Percentiles rank a stretch among this genome's conserved stretches.
Conservation (phyloP, 2,888 invertebrate genomes). For the Eristalis tenax region DNA sequence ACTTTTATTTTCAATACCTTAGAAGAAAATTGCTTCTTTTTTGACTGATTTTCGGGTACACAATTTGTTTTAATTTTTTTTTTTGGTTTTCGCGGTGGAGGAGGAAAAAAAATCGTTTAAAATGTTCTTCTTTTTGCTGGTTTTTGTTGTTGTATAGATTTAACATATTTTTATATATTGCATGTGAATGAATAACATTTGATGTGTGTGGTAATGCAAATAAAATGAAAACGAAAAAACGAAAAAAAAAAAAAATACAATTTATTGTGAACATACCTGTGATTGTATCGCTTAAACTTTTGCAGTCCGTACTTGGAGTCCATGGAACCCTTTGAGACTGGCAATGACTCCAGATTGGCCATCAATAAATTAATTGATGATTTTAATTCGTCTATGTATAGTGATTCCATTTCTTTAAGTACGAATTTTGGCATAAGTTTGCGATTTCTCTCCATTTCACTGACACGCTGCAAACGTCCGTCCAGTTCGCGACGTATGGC, state of each 20-base stretch:
- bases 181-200: background rate
- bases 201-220: background rate
- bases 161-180: background rate
- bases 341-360: slow-evolving; percentile 99
- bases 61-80: background rate
- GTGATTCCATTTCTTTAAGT: slow-evolving; percentile 99
- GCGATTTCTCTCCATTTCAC: slow-evolving; percentile 98
- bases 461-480: slow-evolving; percentile 97
- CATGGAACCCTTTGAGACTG: slow-evolving; percentile 98
- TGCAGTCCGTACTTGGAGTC: slow-evolving; percentile 98
- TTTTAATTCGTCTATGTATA: slow-evolving; percentile 99
- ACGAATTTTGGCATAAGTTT: slow-evolving; percentile 99
- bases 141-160: too few species aligned
- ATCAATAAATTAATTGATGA: slow-evolving; percentile 98
- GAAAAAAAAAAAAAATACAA: background rate
- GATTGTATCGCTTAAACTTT: slow-evolving; percentile 98
- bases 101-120: background rate
- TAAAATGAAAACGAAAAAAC: background rate
- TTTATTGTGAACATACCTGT: slow-evolving; percentile 86
- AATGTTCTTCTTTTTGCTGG: too few species aligned
- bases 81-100: background rate
- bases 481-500: slow-evolving; percentile 99
- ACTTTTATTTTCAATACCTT: slow-evolving; percentile 53
- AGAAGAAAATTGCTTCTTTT: slow-evolving; percentile 66
- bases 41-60: slow-evolving; percentile 39